Evolutionary conservation across 2,888 invertebrate genomes (phyloP), one percentile per base, ranked within the genome.

Genomic region (Trichacis sp.): DNA sequence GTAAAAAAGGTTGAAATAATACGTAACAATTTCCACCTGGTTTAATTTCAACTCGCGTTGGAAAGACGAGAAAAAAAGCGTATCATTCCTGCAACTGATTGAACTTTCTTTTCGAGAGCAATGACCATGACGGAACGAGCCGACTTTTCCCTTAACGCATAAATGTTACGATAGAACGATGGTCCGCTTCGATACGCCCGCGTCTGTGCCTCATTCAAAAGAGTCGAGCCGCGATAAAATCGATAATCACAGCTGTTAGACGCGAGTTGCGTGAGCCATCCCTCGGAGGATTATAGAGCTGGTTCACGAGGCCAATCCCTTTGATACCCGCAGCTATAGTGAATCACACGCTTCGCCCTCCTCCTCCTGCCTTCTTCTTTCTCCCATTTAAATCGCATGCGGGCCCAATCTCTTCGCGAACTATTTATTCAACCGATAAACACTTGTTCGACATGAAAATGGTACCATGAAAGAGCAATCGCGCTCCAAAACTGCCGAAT

Each of bases 251-350:
- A 66, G 62, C 64, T 64, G 66, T 53, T 62, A 57, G 54, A 54
- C 60, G 56, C 56, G 55, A 43, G 59, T 14, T 29, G 36, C 12
- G 61, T 40, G 20, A 59, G 54, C 42, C 52, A 66, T 69, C 54
- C 57, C 24, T 24, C 59, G 55, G 63, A 62, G 68, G 65, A 73
- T 71, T 73, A 71, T 24, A 45, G 51, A 67, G 68, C 52, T 65
- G 68, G 73, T 72, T 72, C 67, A 60, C 57, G 67, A 66, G 70
- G 58, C 70, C 71, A 71, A 70, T 72, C 73, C 70, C 70, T 73
- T 71, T 65, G 71, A 71, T 69, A 67, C 68, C 67, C 69, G 68
- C 67, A 69, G 65, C 68, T 65, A 66, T 24, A 24, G 69, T 69
- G 73, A 72, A 66, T 73, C 72, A 68, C 62, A 63, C 70, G 66